These are phyloP conservation scores for Mayetiola destructor DNA, from an alignment of 2,888 invertebrate genomes.

Conservation along the genomic window DNA sequence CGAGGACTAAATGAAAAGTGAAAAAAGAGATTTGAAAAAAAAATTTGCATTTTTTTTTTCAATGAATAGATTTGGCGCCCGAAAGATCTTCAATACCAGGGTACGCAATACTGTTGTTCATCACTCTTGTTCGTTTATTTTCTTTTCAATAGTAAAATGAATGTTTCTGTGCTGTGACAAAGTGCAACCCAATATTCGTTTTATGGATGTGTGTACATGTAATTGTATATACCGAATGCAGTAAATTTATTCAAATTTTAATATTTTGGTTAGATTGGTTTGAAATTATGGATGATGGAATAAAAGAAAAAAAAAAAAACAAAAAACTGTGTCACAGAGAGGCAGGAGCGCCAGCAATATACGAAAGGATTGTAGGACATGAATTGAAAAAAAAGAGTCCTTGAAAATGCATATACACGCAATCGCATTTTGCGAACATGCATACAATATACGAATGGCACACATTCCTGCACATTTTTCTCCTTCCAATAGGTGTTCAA, in stretches of 20 bases:
- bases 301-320: background rate
- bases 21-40: background rate
- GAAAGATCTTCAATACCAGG: background rate
- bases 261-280: background rate
- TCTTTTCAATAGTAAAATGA: background rate
- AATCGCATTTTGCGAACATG: background rate
- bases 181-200: background rate
- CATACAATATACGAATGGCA: too few species aligned
- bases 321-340: background rate
- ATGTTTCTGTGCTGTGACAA: background rate
- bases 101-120: background rate
- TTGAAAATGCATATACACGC: background rate
- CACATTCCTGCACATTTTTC: slow-evolving; percentile 11
- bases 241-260: slow-evolving; percentile 3
- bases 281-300: too few species aligned
- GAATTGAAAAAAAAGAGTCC: background rate
- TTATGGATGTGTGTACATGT: background rate
- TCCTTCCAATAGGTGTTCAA: slow-evolving; percentile 3
- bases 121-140: background rate
- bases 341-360: background rate
- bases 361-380: too few species aligned
- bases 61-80: slow-evolving; percentile 3
- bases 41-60: slow-evolving; percentile 9
- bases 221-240: background rate
- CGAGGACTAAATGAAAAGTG: background rate